Conservation (phyloP, 2,113 vertebrate species). For the Speoplatyrhinus poulsoni region DNA sequence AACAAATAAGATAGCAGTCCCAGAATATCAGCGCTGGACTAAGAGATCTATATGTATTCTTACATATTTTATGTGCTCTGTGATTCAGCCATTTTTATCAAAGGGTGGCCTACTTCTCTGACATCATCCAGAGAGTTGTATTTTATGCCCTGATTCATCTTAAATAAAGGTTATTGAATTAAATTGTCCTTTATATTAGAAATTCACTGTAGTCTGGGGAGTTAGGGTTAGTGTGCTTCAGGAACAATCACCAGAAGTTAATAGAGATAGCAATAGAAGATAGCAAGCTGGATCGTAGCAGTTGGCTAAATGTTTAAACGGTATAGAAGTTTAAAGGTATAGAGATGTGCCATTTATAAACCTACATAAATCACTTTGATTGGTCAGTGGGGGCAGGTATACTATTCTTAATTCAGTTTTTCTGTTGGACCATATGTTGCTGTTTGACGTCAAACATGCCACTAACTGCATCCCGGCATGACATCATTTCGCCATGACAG, state of each 20-base stretch:
- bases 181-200: constrained; percentile 37
- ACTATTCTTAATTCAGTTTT: too few species aligned
- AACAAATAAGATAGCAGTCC: constrained; percentile 29
- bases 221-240: not conserved
- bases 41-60: constrained; percentile 16
- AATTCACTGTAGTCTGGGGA: constrained; percentile 29
- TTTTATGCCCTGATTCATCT: constrained; percentile 32
- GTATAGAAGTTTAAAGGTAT: too few species aligned
- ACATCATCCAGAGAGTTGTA: not conserved
- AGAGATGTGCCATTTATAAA: too few species aligned
- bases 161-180: constrained; percentile 59
- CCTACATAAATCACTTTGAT: too few species aligned
- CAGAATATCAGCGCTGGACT: constrained; percentile 22
- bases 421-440: too few species aligned
- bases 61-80: constrained; percentile 34
- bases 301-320: not conserved
- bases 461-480: too few species aligned
- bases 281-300: constrained; percentile 19
- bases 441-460: too few species aligned
- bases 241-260: constrained; percentile 4
- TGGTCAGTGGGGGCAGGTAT: too few species aligned
- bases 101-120: constrained; percentile 39
- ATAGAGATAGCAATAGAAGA: constrained; percentile 41
- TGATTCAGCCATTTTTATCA: constrained; percentile 45
- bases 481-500: too few species aligned